Percentiles rank a stretch among this genome's conserved stretches.
Evolutionary conservation across 2,113 vertebrate species (phyloP).

Genomic region (Heloderma charlesbogerti): DNA sequence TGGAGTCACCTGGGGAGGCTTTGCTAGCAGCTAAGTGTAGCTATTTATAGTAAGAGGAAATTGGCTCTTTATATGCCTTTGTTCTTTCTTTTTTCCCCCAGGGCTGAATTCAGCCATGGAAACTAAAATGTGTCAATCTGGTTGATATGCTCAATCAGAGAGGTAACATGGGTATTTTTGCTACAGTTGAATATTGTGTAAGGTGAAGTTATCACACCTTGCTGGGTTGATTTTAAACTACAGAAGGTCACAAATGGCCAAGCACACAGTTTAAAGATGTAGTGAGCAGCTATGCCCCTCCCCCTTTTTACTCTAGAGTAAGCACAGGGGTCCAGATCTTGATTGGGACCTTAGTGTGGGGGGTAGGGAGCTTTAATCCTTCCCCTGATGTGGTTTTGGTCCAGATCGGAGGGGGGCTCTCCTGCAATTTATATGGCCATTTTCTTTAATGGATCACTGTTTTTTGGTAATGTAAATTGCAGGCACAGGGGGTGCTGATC

Average conservation of each 20-base stretch:
- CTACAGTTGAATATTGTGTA: neutral
- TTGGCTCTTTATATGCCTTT: slow-evolving; percentile 27
- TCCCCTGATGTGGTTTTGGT: too few species aligned
- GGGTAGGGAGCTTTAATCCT: too few species aligned
- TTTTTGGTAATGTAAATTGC: too few species aligned
- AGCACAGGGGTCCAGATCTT: too few species aligned
- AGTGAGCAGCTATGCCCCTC: too few species aligned
- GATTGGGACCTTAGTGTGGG: too few species aligned
- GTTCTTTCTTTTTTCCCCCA: slow-evolving; percentile 10
- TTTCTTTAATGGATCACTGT: too few species aligned
- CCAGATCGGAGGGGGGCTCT: too few species aligned
- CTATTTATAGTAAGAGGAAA: slow-evolving; percentile 37
- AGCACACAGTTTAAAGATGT: too few species aligned
- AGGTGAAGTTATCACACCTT: neutral
- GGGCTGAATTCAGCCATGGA: slow-evolving; percentile 10
- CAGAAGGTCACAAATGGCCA: neutral
- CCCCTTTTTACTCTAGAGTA: too few species aligned
- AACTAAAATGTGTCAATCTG: slow-evolving; percentile 11
- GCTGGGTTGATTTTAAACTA: slow-evolving; percentile 13
- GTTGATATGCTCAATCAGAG: slow-evolving; percentile 18
- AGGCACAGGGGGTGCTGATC: too few species aligned
- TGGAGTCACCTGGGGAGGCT: slow-evolving; percentile 7
- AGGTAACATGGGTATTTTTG: neutral
- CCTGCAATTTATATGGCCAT: too few species aligned
- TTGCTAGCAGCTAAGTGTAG: neutral